These are phyloP conservation scores for Mesocricetus auratus DNA, from an alignment of 2,113 vertebrate species.

Conservation along the genomic window DNA sequence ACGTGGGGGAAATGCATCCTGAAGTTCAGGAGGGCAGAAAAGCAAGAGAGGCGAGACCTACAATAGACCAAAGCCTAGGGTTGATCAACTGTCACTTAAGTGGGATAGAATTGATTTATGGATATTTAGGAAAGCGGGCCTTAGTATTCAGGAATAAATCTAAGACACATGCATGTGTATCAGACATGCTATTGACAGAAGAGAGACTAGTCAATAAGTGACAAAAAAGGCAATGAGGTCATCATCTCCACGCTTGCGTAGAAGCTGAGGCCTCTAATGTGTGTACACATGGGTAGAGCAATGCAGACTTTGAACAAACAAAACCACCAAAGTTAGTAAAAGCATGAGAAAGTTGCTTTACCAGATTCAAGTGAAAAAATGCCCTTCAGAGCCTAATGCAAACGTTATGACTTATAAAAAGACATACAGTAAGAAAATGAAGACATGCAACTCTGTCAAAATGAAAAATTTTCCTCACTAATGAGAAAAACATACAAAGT, in stretches of 20 bases:
- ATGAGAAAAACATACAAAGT: background rate
- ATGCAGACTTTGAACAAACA: background rate
- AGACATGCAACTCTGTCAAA: background rate
- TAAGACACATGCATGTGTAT: background rate
- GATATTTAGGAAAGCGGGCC: background rate
- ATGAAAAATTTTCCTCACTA: constrained; percentile 13
- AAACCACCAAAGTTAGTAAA: background rate
- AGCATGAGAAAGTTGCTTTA: background rate
- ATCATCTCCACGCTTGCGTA: background rate
- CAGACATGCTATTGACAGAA: background rate
- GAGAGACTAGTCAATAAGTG: background rate
- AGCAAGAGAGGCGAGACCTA: background rate
- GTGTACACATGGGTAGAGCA: background rate
- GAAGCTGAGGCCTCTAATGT: background rate
- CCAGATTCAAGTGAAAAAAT: background rate
- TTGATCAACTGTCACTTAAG: background rate
- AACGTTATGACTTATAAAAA: constrained; percentile 14
- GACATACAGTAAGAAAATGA: constrained; percentile 10
- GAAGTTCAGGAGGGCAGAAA: background rate
- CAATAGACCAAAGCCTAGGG: background rate
- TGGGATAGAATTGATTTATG: background rate
- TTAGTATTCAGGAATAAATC: background rate
- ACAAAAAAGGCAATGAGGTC: background rate
- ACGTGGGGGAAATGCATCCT: background rate
- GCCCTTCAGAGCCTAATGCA: background rate